Conservation (phyloP, 2,113 vertebrate genomes). For the Pholis gunnellus region DNA sequence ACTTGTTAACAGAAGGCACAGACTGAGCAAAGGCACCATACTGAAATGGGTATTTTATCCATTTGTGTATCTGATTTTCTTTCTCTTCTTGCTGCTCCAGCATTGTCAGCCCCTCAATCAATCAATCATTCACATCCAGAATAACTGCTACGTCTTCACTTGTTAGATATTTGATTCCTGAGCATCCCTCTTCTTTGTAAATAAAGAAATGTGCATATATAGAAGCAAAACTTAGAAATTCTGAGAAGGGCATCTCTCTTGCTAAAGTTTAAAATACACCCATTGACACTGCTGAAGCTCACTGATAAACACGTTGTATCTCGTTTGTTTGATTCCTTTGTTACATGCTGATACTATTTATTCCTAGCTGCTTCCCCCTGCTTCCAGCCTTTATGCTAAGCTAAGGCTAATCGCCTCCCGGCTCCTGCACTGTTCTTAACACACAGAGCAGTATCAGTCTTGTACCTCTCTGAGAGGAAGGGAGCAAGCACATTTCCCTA, state of each 20-base stretch:
- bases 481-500: not conserved
- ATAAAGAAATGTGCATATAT: not conserved
- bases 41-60: not conserved
- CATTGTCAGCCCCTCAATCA: too few relatives aligned
- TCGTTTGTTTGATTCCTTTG: too few relatives aligned
- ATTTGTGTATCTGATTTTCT: not conserved
- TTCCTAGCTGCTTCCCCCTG: too few relatives aligned
- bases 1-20: conserved; percentile 15
- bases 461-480: not conserved
- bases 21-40: conserved; percentile 26
- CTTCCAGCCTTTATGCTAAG: too few relatives aligned
- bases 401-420: too few relatives aligned
- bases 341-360: too few relatives aligned
- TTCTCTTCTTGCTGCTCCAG: not conserved
- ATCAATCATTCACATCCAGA: not conserved
- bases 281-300: too few relatives aligned
- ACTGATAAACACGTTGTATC: too few relatives aligned
- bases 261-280: not conserved
- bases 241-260: not conserved
- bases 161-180: not conserved
- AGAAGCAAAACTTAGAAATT: not conserved
- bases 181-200: not conserved
- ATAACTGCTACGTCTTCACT: not conserved
- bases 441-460: too few relatives aligned
- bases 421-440: too few relatives aligned